Percentiles rank a stretch among this genome's conserved stretches.
Conservation (phyloP, 1,140 invertebrate genomes). For the Ridgeia piscesae region DNA sequence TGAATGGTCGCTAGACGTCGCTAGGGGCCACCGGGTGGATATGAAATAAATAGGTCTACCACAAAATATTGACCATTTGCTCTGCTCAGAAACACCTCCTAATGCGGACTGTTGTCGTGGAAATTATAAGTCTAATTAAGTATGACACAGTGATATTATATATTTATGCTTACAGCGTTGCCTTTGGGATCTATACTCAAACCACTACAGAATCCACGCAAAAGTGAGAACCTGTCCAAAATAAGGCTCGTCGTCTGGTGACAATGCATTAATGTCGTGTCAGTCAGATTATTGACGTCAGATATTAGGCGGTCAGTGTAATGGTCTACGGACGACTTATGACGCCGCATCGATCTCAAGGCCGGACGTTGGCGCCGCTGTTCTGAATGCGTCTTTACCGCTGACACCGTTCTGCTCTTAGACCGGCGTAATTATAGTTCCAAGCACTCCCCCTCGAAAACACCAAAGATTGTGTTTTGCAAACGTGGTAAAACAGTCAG, state of each 20-base stretch:
- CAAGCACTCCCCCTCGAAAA: too few species aligned
- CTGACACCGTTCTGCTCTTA: not conserved
- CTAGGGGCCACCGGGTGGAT: not conserved
- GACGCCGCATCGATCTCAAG: not conserved
- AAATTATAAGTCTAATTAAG: too few species aligned
- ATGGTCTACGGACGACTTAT: not conserved
- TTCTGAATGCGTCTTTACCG: not conserved
- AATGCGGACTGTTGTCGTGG: not conserved
- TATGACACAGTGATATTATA: too few species aligned
- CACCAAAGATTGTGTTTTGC: too few species aligned
- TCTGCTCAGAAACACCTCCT: not conserved
- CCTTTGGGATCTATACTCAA: not conserved
- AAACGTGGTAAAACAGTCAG: too few species aligned
- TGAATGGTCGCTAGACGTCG: not conserved
- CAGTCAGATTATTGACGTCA: not conserved
- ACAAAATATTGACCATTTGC: not conserved
- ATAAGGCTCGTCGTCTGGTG: not conserved
- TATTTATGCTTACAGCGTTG: too few species aligned
- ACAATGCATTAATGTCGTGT: not conserved
- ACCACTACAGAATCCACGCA: not conserved
- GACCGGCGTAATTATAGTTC: too few species aligned
- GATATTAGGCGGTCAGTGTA: not conserved
- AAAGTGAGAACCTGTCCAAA: not conserved
- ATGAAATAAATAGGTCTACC: not conserved
- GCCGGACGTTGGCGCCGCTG: not conserved